These are phyloP conservation scores for Diorhabda carinulata DNA, from an alignment of 1,140 invertebrate species.

Conservation along the genomic window DNA sequence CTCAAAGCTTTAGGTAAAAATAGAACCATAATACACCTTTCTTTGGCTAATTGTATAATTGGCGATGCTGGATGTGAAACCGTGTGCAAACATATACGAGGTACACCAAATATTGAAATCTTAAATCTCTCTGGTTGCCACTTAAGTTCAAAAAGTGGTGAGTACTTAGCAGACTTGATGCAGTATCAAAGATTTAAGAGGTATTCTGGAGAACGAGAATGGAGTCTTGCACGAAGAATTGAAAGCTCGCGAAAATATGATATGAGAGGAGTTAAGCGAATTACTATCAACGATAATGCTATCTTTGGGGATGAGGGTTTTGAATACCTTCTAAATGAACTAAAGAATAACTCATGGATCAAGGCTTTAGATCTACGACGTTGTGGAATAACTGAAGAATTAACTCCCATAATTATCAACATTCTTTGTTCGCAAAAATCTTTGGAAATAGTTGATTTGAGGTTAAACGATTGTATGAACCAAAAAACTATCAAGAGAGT, in stretches of 20 bases:
- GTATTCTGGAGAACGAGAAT: constrained; percentile 65
- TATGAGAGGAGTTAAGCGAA: constrained; percentile 69
- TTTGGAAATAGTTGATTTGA: constrained; percentile 62
- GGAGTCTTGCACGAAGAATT: constrained; percentile 73
- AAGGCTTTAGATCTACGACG: constrained; percentile 72
- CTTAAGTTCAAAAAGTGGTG: constrained; percentile 53
- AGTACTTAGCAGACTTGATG: constrained; percentile 54
- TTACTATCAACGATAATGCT: constrained; percentile 71
- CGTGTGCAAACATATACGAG: constrained; percentile 57
- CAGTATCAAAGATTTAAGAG: constrained; percentile 55
- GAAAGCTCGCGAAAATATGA: constrained; percentile 64
- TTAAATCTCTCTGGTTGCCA: constrained; percentile 61
- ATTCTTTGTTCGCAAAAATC: constrained; percentile 62
- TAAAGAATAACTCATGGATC: constrained; percentile 63
- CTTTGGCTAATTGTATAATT: constrained; percentile 57
- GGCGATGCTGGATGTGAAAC: constrained; percentile 61
- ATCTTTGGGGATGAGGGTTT: constrained; percentile 63
- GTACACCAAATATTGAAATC: constrained; percentile 57
- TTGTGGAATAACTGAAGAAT: constrained; percentile 63
- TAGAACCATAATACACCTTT: constrained; percentile 57
- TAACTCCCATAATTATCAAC: constrained; percentile 56
- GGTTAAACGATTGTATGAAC: constrained; percentile 56
- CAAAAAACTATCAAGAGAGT: constrained; percentile 40
- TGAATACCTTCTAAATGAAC: constrained; percentile 53
- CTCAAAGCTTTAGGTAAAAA: constrained; percentile 55